A percentile compares a stretch with the other conserved stretches of the same genome.
Conservation (phyloP, 2,888 invertebrate species). For the Hanleya hanleyi region DNA sequence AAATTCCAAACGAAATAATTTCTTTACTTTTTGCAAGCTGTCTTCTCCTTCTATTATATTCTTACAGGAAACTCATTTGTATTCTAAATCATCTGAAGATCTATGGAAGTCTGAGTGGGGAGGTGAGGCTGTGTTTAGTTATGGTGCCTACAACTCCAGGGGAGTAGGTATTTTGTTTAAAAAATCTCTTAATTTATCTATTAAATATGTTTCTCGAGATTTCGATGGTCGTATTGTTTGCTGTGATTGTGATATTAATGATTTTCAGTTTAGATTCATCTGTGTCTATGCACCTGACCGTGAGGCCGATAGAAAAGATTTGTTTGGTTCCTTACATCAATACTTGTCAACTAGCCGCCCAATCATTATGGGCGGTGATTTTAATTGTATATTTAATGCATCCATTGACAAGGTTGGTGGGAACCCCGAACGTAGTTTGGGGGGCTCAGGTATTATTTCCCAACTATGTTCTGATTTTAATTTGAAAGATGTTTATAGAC, state of each 20-base stretch:
- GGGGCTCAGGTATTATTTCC: background rate
- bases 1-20: background rate
- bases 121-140: background rate
- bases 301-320: background rate
- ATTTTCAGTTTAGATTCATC: background rate
- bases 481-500: background rate
- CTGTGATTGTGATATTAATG: background rate
- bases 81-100: background rate
- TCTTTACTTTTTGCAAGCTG: background rate
- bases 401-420: background rate
- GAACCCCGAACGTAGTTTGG: background rate
- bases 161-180: background rate
- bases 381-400: constrained; percentile 6
- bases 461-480: background rate
- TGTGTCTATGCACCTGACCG: background rate
- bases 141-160: background rate
- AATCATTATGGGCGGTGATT: no score
- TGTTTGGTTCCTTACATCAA: background rate
- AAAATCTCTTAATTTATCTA: background rate
- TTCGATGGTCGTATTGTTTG: background rate
- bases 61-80: background rate
- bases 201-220: background rate
- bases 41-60: background rate
- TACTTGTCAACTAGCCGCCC: background rate
- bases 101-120: background rate